Evolutionary conservation across 2,113 vertebrate genomes (phyloP), one percentile per base, ranked within the genome.

Genomic region (Ochotona princeps): DNA sequence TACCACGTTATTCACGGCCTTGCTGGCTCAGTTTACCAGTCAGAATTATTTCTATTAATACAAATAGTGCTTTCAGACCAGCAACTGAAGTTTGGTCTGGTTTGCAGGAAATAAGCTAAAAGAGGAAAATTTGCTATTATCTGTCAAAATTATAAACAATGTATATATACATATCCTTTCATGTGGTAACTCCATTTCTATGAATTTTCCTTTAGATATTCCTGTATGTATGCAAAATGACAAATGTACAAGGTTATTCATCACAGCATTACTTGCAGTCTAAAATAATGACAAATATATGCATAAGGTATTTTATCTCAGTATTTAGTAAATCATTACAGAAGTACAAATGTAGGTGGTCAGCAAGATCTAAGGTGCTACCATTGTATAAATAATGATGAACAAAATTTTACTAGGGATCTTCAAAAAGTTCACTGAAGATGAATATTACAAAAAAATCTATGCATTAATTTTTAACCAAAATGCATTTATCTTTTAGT

Each of bases 251-350:
- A 81, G 44, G 38, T 83, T 87, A 94, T 65, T 90, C 60, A 87
- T 83, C 38, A 79, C 14, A 90, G 35, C 69, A 90, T 38, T 73
- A 7, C 49, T 87, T 61, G 4, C 54, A 83, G 57, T 28, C 2
- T 25, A 87, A 81, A 94, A 78, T 88, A 78, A 21, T 89, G n/a
- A 70, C 38, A 94, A 86, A 49, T 86, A 83, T 26, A 32, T 44
- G 82, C 69, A 82, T 65, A 60, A 70, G 83, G 49, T 76, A 67
- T 61, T 91, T 35, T 69, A 32, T 61, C 57, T n/a, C 38, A 82
- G 32, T 66, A 23, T 75, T 69, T 69, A 89, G 44, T 8, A 91
- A 91, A 86, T 60, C 2, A 80, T 32, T 61, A 12, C 54, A 70
- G 65, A 65, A 65, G 20, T 25, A 82, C 74, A 73, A 11, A 87